Evolutionary conservation across 2,888 invertebrate genomes (phyloP).

Genomic region (Cylindroiulus punctatus): DNA sequence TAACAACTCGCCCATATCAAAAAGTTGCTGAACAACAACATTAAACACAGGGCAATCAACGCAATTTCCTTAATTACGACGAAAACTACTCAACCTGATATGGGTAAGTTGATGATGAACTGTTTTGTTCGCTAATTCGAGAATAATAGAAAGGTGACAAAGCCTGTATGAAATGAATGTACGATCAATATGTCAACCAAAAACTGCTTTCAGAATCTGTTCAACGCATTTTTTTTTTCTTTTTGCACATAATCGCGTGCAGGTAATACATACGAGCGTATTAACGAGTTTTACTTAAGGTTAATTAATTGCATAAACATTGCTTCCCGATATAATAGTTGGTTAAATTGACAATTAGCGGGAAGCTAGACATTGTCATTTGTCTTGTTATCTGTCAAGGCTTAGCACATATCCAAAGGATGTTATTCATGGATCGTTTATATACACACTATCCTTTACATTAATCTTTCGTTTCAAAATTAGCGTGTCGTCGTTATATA

Average conservation of each 20-base stretch:
- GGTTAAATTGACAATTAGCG: conserved; percentile 6
- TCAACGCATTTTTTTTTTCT: background rate
- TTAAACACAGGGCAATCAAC: no score
- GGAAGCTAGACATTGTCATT: background rate
- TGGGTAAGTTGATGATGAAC: background rate
- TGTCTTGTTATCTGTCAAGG: background rate
- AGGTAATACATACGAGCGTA: background rate
- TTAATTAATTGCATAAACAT: background rate
- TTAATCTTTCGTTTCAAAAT: conserved; percentile 7
- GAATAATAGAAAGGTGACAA: background rate
- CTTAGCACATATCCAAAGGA: background rate
- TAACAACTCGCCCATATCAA: no score
- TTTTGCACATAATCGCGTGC: background rate
- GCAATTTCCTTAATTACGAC: no score
- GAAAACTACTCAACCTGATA: background rate
- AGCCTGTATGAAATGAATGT: background rate
- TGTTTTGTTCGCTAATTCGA: background rate
- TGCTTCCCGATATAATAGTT: background rate
- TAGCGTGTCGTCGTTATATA: background rate
- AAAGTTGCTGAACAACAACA: no score
- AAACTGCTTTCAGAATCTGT: background rate
- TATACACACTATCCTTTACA: background rate
- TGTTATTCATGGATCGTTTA: conserved; percentile 5
- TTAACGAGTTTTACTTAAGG: background rate
- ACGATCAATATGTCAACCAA: background rate